These are phyloP conservation scores for Conger conger DNA, from an alignment of 2,113 vertebrate genomes.

Conservation along the genomic window DNA sequence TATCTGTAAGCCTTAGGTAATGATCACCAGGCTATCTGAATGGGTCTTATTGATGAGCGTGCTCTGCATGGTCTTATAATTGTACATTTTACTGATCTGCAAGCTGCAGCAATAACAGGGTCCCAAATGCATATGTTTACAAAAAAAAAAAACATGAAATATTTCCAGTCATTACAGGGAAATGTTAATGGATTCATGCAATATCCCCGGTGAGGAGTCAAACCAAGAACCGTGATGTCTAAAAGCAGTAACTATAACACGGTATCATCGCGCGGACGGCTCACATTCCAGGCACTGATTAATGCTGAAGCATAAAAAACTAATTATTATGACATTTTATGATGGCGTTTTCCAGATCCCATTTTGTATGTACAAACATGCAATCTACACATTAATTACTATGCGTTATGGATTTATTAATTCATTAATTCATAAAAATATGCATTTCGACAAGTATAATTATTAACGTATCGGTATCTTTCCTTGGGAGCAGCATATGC, in stretches of 20 bases:
- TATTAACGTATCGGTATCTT: too few relatives aligned
- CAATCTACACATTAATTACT: background rate
- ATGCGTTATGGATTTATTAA: background rate
- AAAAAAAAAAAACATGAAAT: background rate
- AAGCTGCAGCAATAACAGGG: background rate
- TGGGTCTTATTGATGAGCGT: background rate
- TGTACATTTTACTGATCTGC: background rate
- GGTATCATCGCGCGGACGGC: background rate
- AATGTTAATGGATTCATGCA: background rate
- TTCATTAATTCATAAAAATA: background rate
- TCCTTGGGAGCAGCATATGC: too few relatives aligned
- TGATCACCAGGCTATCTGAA: background rate
- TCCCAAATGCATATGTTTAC: background rate
- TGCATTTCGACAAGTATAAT: too few relatives aligned
- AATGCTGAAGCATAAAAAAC: too few relatives aligned
- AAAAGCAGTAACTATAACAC: background rate
- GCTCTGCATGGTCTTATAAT: background rate
- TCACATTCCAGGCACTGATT: too few relatives aligned
- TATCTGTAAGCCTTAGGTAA: background rate
- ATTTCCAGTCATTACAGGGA: background rate
- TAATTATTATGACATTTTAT: too few relatives aligned
- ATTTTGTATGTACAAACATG: too few relatives aligned
- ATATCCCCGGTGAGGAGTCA: background rate
- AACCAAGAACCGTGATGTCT: background rate
- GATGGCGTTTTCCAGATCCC: too few relatives aligned